Conservation (phyloP, 2,888 invertebrate genomes). For the Eudasyphora cyanicolor region DNA sequence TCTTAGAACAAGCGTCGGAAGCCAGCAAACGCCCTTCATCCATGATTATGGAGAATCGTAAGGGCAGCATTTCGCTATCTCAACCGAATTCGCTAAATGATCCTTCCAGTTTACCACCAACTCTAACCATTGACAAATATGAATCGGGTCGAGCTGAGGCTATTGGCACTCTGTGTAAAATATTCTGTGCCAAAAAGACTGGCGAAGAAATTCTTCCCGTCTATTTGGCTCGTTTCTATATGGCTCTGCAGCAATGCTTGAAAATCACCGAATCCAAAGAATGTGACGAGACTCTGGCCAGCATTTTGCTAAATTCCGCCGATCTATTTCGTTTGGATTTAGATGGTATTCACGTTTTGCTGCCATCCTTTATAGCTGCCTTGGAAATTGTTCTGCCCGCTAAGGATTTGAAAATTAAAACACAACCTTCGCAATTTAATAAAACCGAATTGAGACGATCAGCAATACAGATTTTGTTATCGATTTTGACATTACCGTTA, state of each 20-base stretch:
- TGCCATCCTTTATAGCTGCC: conserved; percentile 94
- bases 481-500: conserved; percentile 94
- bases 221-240: conserved; percentile 96
- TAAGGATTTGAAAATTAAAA: conserved; percentile 89
- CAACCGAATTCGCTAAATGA: conserved; percentile 85
- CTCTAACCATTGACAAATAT: conserved; percentile 88
- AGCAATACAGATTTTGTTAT: conserved; percentile 94
- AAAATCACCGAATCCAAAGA: conserved; percentile 85
- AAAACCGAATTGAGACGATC: conserved; percentile 92
- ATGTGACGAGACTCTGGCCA: conserved; percentile 90
- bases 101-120: conserved; percentile 85
- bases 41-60: conserved; percentile 84
- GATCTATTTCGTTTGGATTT: conserved; percentile 95
- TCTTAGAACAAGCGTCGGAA: conserved; percentile 79
- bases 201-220: conserved; percentile 92
- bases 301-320: conserved; percentile 91
- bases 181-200: conserved; percentile 97
- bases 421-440: conserved; percentile 83
- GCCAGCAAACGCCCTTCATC: conserved; percentile 85
- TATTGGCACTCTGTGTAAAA: conserved; percentile 95
- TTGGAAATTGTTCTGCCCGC: conserved; percentile 95
- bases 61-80: conserved; percentile 82
- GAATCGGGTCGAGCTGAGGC: conserved; percentile 96
- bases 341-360: conserved; percentile 93
- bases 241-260: conserved; percentile 93